phyloP scores from a whole-genome alignment of 2,888 invertebrate genomes.

The Acanthosepion esculentum region DNA sequence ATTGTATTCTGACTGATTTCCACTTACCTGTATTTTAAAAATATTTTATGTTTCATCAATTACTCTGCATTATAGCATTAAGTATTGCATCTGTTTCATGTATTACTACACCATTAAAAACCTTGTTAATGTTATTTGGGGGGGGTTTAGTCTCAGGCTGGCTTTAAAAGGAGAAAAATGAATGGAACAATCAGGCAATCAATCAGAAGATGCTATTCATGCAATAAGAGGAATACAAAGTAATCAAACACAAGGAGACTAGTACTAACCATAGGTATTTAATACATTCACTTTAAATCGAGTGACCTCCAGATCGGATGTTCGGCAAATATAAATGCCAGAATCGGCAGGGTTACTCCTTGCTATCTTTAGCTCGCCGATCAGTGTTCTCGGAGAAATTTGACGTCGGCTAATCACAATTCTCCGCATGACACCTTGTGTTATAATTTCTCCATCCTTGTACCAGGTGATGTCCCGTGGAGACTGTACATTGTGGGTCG shows the following conservation, averaged over 20 bases:
- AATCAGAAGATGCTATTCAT: not conserved
- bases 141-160: not conserved
- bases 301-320: constrained; percentile 46
- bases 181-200: not conserved
- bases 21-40: not conserved
- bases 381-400: constrained; percentile 37
- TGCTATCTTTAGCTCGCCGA: constrained; percentile 43
- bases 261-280: constrained; percentile 48
- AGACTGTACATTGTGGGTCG: constrained; percentile 45
- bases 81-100: not conserved
- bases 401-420: constrained; percentile 42
- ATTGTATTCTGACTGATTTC: not conserved
- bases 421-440: constrained; percentile 24
- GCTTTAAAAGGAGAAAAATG: not conserved
- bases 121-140: not conserved
- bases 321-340: constrained; percentile 47
- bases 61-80: not conserved
- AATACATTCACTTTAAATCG: constrained; percentile 48
- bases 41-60: not conserved
- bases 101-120: not conserved
- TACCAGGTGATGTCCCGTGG: constrained; percentile 47
- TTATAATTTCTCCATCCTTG: constrained; percentile 48
- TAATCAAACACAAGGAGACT: constrained; percentile 42
- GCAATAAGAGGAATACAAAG: constrained; percentile 36
- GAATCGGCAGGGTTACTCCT: constrained; percentile 41